Evolutionary conservation across 1,140 invertebrate genomes (phyloP).

Genomic region (Solenopsis fugax): DNA sequence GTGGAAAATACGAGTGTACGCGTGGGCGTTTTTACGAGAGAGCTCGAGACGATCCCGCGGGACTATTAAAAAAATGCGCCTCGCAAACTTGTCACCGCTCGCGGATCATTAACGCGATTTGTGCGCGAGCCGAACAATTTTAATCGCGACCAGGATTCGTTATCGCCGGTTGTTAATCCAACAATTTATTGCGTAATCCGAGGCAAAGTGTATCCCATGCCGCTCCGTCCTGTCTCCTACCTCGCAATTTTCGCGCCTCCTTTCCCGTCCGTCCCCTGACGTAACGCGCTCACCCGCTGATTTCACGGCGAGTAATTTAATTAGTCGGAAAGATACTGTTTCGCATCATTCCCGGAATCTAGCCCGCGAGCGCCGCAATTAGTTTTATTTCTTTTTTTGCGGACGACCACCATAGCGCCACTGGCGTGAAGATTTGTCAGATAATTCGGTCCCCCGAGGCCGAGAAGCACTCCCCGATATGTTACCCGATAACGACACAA

Average conservation of each 20-base stretch:
- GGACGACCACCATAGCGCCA: slow-evolving; percentile 21
- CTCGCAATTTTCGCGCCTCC: background rate
- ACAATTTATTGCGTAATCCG: slow-evolving; percentile 55
- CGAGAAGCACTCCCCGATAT: background rate
- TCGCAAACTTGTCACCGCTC: slow-evolving; percentile 33
- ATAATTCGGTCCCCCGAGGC: slow-evolving; percentile 45
- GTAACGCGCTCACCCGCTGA: slow-evolving; percentile 55
- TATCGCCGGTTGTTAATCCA: slow-evolving; percentile 63
- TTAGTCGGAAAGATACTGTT: slow-evolving; percentile 68
- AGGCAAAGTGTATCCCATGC: slow-evolving; percentile 17
- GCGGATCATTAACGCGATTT: slow-evolving; percentile 55
- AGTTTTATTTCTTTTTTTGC: slow-evolving; percentile 59
- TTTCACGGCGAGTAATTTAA: slow-evolving; percentile 74
- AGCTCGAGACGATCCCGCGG: background rate
- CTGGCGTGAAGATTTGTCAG: slow-evolving; percentile 73
- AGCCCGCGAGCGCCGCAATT: slow-evolving; percentile 58
- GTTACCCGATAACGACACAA: slow-evolving; percentile 22
- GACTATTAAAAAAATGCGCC: slow-evolving; percentile 9
- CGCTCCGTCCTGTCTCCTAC: background rate
- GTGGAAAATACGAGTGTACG: background rate
- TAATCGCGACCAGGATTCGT: slow-evolving; percentile 44
- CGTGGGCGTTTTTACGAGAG: slow-evolving; percentile 35
- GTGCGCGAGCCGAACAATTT: slow-evolving; percentile 6
- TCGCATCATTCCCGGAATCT: slow-evolving; percentile 66
- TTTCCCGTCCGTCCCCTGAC: slow-evolving; percentile 4